Evolutionary conservation across 2,888 invertebrate species (phyloP).

Genomic region (Graphium colonna): DNA sequence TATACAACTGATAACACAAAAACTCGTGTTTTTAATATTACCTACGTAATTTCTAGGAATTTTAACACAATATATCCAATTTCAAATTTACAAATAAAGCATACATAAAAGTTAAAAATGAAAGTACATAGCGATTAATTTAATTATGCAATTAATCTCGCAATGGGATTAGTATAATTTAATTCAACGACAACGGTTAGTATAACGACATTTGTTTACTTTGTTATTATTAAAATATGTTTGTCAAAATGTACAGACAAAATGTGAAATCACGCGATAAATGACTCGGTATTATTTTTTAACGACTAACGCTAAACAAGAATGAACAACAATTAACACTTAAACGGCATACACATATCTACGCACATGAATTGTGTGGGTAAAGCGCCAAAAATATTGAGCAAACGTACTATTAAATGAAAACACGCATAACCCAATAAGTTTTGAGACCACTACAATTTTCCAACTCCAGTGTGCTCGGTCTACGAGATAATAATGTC

Average conservation of each 20-base stretch:
- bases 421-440: constrained; percentile 8
- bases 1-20: not conserved
- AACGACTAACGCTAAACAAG: not conserved
- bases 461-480: constrained; percentile 9
- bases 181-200: no score
- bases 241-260: no score
- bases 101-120: not conserved
- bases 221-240: no score
- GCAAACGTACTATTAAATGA: not conserved
- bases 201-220: no score
- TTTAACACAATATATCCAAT: not conserved
- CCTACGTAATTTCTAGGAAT: not conserved
- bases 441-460: constrained; percentile 7
- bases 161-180: no score
- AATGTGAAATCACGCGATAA: not conserved
- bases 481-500: constrained; percentile 1
- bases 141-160: no score
- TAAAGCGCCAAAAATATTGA: not conserved
- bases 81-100: not conserved
- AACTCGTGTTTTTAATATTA: not conserved
- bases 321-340: not conserved
- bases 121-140: no score
- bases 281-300: not conserved
- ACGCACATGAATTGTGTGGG: constrained; percentile 2
- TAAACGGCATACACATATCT: constrained; percentile 1